Base-by-base conservation (phyloP, 2,797 vertebrate species). In the Sebastes hubbsi region DNA sequence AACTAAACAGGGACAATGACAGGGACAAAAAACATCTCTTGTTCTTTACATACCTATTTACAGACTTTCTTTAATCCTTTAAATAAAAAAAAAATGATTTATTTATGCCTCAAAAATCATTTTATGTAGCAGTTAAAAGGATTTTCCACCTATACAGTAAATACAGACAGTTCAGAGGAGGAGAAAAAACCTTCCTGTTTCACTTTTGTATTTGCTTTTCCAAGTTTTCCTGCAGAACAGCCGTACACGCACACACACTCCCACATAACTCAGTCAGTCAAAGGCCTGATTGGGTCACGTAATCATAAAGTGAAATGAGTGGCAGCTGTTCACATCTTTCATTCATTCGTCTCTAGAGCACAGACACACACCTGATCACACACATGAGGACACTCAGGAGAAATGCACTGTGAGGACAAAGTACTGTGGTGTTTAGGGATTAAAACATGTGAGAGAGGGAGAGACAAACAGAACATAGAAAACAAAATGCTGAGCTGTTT, bases 351-450 rank as follows among this genome's bases (percentile, higher is more conserved):
- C 81, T 86, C 80, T 24, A 8, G 77, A 85, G 72, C 80, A 78
- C 85, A 78, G 72, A 81, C 77, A 70, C 76, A 82, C 87, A 87
- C 65, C 80, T 80, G 78, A 87, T 78, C 83, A 72, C 87, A 80
- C 52, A 73, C 72, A 81, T 2, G 64, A 76, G 56, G 77, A 88
- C 79, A 71, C 70, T 87, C 52, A 66, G 82, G 87, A 85, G 88
- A 84, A 82, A 22, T 61, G 77, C 72, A 77, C 82, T 73, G 71
- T 75, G 72, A 87, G 84, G 80, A 88, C 67, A 58, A 38, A 46
- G 30, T 34, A 20, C 70, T 78, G 75, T 78, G 58, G 56, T 18
- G 61, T 56, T 71, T 30, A 2, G 79, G 84, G 78, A 75, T 83
- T 78, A 32, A 42, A 78, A 75, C 60, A 18, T 7, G 42, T 25